phyloP scores from a whole-genome alignment of 2,888 invertebrate species.

The Lingula anatina region DNA sequence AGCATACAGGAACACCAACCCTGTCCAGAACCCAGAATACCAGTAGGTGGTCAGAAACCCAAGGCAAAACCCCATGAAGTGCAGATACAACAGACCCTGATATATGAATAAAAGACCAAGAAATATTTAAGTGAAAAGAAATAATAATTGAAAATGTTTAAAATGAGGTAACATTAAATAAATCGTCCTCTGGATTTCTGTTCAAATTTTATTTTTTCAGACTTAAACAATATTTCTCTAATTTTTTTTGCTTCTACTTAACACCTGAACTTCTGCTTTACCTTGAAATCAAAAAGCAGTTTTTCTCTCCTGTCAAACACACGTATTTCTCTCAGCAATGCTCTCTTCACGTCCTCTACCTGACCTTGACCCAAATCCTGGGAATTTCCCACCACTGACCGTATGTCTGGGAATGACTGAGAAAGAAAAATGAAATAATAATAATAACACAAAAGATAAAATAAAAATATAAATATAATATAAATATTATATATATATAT shows the following conservation, averaged over 20 bases:
- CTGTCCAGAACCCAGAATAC: slow-evolving; percentile 35
- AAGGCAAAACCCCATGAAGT: slow-evolving; percentile 25
- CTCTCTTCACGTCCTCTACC: slow-evolving; percentile 27
- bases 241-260: too few species aligned
- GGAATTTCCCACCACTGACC: slow-evolving; percentile 21
- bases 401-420: slow-evolving; percentile 23
- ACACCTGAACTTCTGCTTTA: too few species aligned
- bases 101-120: slow-evolving; percentile 2
- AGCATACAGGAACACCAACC: slow-evolving; percentile 18
- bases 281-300: slow-evolving; percentile 31
- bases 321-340: slow-evolving; percentile 32
- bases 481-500: neutral
- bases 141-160: neutral
- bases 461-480: neutral
- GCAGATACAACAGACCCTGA: slow-evolving; percentile 35
- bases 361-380: slow-evolving; percentile 24
- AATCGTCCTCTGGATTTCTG: neutral
- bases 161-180: neutral
- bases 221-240: too few species aligned
- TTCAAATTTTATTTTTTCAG: too few species aligned
- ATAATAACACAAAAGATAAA: neutral
- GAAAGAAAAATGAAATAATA: slow-evolving; percentile 3
- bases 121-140: neutral
- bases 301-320: slow-evolving; percentile 30
- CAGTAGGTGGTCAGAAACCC: slow-evolving; percentile 31